A percentile compares a stretch with the other conserved stretches of the same genome.
Conservation (phyloP, 2,888 invertebrate species). For the Morpho helenor region DNA sequence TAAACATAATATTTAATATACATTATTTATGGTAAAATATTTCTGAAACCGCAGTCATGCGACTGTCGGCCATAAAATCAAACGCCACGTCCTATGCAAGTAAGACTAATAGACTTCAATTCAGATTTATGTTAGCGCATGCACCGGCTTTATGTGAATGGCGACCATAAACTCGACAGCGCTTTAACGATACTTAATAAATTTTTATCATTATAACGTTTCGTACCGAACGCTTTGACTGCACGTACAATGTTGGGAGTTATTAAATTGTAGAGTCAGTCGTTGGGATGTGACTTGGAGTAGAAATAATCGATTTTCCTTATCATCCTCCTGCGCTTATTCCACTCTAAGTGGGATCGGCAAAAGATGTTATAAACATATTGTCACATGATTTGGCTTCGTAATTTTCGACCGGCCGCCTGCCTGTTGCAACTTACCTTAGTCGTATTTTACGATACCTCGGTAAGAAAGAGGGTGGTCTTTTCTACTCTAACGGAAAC, state of each 20-base stretch:
- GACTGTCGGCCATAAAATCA: constrained; percentile 41
- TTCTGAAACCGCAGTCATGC: constrained; percentile 30
- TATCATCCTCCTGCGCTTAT: too few species aligned
- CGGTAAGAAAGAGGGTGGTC: too few species aligned
- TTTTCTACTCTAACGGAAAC: too few species aligned
- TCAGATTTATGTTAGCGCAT: constrained; percentile 61
- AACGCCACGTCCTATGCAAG: constrained; percentile 54
- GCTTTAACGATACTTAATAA: constrained; percentile 70
- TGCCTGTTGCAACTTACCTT: too few species aligned
- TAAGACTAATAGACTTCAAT: constrained; percentile 77
- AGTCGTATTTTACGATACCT: too few species aligned
- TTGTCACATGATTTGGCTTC: too few species aligned
- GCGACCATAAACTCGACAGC: constrained; percentile 58
- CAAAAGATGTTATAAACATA: too few species aligned
- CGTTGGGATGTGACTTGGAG: too few species aligned
- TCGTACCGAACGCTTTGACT: constrained; percentile 31
- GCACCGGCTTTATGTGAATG: constrained; percentile 60
- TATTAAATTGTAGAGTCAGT: neutral
- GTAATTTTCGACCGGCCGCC: too few species aligned
- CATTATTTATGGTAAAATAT: constrained; percentile 4
- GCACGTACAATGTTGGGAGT: constrained; percentile 33
- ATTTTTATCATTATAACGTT: constrained; percentile 66
- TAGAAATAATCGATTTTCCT: too few species aligned
- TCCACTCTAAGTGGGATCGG: too few species aligned
- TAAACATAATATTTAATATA: too few species aligned